Conservation (phyloP, 1,140 invertebrate genomes). For the Epicauta chinensis region DNA sequence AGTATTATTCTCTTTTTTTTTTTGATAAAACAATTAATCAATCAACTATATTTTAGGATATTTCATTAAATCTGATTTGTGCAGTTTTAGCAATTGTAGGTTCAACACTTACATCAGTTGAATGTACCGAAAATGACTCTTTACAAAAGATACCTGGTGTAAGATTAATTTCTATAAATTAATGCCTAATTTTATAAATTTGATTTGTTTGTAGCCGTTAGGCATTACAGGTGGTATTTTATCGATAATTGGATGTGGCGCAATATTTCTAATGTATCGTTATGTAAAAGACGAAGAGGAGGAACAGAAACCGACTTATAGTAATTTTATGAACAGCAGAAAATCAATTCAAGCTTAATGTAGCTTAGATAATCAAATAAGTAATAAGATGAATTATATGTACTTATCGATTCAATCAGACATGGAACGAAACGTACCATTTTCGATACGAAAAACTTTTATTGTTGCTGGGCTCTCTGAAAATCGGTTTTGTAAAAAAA, state of each 20-base stretch:
- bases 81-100: constrained; percentile 1
- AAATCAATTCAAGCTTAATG: constrained; percentile 9
- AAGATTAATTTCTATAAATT: not conserved
- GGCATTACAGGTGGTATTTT: constrained; percentile 6
- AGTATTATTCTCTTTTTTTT: not conserved
- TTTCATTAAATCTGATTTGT: constrained; percentile 4
- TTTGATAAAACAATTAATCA: not conserved
- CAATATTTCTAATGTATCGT: constrained; percentile 7
- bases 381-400: too few species aligned
- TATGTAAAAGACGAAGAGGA: constrained; percentile 6
- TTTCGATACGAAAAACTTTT: too few species aligned
- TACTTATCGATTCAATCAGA: too few species aligned
- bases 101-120: not conserved
- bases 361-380: too few species aligned
- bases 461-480: too few species aligned
- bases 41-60: constrained; percentile 4
- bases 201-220: not conserved
- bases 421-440: too few species aligned
- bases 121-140: not conserved
- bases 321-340: constrained; percentile 3
- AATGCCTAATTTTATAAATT: too few species aligned
- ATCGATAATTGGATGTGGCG: constrained; percentile 3
- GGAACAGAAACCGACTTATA: not conserved
- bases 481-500: too few species aligned
- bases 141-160: constrained; percentile 3